Evolutionary conservation across 2,797 vertebrate genomes (phyloP).

Genomic region (Sus cebifrons): DNA sequence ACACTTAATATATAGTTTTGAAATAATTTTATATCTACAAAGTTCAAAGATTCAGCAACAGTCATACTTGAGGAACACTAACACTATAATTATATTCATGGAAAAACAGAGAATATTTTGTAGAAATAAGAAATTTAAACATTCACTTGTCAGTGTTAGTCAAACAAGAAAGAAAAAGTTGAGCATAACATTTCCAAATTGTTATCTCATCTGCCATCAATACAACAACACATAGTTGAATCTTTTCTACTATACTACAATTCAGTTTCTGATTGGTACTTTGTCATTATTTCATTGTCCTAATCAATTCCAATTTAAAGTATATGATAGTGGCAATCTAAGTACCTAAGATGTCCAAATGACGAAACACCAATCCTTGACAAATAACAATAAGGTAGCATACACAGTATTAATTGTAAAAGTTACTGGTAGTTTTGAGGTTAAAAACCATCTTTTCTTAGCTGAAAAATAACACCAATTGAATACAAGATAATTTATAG

Average conservation of each 20-base stretch:
- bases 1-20: neutral
- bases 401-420: conserved; percentile 67
- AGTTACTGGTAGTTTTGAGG: conserved; percentile 48
- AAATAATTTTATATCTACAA: conserved; percentile 28
- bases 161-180: neutral
- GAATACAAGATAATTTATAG: neutral
- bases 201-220: neutral
- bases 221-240: neutral
- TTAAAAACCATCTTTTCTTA: conserved; percentile 56
- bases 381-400: conserved; percentile 72
- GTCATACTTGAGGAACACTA: neutral
- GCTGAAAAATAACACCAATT: conserved; percentile 49
- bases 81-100: too few relatives aligned
- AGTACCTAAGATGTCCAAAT: conserved; percentile 78
- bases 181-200: neutral
- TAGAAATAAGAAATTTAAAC: neutral
- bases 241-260: neutral
- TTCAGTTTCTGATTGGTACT: conserved; percentile 53
- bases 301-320: conserved; percentile 78
- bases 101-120: neutral
- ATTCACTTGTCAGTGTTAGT: neutral
- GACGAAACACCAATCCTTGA: conserved; percentile 77
- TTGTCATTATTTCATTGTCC: conserved; percentile 78
- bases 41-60: neutral
- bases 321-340: conserved; percentile 31